A percentile compares a stretch with the other conserved stretches of the same genome.
Evolutionary conservation across 37 sponge, comb jelly and placozoan species (phyloP).

Genomic region (Lycopodina hypogea): DNA sequence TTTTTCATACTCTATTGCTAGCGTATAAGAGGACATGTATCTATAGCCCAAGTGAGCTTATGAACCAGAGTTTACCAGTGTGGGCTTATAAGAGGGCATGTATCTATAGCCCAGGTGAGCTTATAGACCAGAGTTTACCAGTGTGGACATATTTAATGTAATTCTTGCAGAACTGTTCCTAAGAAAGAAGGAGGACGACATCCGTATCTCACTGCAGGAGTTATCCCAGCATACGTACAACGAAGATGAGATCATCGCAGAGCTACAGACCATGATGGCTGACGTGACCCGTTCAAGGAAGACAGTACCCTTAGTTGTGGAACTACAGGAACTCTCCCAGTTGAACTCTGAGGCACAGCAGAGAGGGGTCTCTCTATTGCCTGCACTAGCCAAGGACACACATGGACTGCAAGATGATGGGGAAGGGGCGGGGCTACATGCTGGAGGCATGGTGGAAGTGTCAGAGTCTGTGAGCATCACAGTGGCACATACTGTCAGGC

Average conservation of each 20-base stretch:
- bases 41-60: no score
- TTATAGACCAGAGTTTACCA: no score
- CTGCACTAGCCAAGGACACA: no score
- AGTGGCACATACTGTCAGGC: no score
- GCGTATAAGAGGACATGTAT: not conserved
- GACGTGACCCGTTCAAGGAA: slow-evolving; percentile 13
- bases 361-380: not conserved
- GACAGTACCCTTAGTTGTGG: slow-evolving; percentile 12
- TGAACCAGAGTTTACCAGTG: no score
- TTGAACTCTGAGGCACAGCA: slow-evolving; percentile 20
- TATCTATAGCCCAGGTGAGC: no score
- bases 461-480: no score
- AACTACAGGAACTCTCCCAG: slow-evolving; percentile 17
- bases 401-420: no score
- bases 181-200: slow-evolving; percentile 45
- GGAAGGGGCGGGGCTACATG: no score
- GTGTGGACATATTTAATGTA: no score
- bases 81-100: no score
- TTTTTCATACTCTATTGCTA: not conserved
- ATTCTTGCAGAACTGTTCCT: slow-evolving; percentile 49
- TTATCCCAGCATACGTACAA: slow-evolving; percentile 27
- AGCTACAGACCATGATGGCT: slow-evolving; percentile 14
- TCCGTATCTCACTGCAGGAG: slow-evolving; percentile 57
- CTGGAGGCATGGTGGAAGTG: no score
- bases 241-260: slow-evolving; percentile 62